phyloP scores from a whole-genome alignment of 2,797 vertebrate species.

The Acipenser transmontanus region DNA sequence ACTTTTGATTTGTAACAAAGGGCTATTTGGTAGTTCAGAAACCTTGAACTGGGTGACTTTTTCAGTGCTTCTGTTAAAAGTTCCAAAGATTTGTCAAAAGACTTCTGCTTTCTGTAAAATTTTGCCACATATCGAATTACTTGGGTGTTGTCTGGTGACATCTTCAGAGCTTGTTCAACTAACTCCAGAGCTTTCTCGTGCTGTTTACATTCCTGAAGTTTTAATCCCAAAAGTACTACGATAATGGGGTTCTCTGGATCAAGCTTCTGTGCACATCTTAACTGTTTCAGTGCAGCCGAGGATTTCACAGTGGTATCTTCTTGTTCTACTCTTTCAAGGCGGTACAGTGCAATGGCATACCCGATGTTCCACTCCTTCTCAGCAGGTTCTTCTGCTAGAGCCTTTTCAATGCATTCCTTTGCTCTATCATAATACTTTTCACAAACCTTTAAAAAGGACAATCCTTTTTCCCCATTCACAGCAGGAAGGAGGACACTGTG shows the following conservation, averaged over 20 bases:
- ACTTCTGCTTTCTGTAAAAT: conserved; percentile 49
- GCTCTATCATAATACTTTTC: conserved; percentile 36
- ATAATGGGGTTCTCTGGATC: conserved; percentile 37
- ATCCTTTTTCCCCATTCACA: conserved; percentile 56
- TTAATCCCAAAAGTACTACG: conserved; percentile 45
- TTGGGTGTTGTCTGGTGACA: conserved; percentile 38
- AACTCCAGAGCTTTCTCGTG: conserved; percentile 35
- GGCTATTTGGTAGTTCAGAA: conserved; percentile 54
- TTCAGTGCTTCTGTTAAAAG: conserved; percentile 41
- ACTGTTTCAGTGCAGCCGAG: conserved; percentile 18
- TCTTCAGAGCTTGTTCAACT: conserved; percentile 43
- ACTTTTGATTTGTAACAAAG: conserved; percentile 42
- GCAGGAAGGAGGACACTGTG: conserved; percentile 38
- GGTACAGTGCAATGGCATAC: conserved; percentile 45
- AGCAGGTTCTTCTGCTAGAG: conserved; percentile 43
- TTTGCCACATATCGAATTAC: conserved; percentile 49
- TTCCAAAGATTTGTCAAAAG: conserved; percentile 29
- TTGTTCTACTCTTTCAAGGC: conserved; percentile 17
- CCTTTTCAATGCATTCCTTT: conserved; percentile 49
- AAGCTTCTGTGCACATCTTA: conserved; percentile 42
- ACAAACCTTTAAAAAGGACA: conserved; percentile 51
- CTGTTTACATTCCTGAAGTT: conserved; percentile 35
- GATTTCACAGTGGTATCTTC: rapidly evolving
- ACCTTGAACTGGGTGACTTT: conserved; percentile 29
- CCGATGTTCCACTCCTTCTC: conserved; percentile 47